These are phyloP conservation scores for Ascaphus truei DNA, from an alignment of 2,113 vertebrate species.

Conservation along the genomic window DNA sequence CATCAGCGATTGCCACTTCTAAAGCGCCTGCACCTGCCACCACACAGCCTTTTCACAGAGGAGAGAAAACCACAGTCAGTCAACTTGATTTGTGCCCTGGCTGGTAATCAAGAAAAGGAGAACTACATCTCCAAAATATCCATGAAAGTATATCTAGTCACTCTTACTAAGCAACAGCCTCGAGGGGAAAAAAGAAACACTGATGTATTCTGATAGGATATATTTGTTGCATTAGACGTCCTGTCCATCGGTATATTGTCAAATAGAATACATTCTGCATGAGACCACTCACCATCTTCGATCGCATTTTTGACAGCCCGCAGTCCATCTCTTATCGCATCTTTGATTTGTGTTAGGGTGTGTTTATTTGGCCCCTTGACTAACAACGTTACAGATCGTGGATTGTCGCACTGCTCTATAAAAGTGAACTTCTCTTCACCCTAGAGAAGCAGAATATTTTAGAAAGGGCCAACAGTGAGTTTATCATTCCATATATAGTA, in stretches of 20 bases:
- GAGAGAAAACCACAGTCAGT: too few species aligned
- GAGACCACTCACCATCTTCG: conserved; percentile 79
- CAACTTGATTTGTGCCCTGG: too few species aligned
- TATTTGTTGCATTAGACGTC: too few species aligned
- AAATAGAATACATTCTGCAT: too few species aligned
- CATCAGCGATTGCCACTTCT: conserved; percentile 87
- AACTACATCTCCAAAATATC: too few species aligned
- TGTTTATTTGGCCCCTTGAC: conserved; percentile 95
- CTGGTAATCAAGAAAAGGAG: too few species aligned
- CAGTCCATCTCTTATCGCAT: conserved; percentile 88
- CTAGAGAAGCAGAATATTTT: conserved; percentile 48
- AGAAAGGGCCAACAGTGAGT: neutral
- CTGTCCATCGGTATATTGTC: too few species aligned
- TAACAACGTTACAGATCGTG: conserved; percentile 89
- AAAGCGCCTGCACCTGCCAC: conserved; percentile 84
- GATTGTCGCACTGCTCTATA: conserved; percentile 89
- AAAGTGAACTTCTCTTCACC: conserved; percentile 97
- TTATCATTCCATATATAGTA: too few species aligned
- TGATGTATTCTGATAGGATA: too few species aligned
- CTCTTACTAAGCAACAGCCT: too few species aligned
- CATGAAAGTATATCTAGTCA: neutral
- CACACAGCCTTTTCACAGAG: conserved; percentile 69
- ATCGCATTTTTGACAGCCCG: conserved; percentile 95
- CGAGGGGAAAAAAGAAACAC: too few species aligned
- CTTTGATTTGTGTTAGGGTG: conserved; percentile 93